Evolutionary conservation across 2,797 vertebrate species (phyloP), one percentile per base, ranked within the genome.

Genomic region (Oryzias dopingdopingensis): DNA sequence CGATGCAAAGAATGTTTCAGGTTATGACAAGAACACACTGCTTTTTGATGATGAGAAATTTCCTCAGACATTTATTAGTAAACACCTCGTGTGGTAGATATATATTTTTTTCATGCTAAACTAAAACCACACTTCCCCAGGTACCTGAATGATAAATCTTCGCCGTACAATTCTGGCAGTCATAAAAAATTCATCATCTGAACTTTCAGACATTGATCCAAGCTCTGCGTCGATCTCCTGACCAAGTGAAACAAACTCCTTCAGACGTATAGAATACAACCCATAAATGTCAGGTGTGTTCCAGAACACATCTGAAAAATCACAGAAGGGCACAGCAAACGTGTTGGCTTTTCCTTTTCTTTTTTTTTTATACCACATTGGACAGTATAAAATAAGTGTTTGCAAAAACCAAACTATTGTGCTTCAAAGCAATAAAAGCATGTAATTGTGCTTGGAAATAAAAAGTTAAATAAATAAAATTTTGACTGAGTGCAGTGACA

Each of bases 61-160:
- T 52, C 57, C 57, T 79, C 62, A 72, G 44, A 55, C 10, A 46
- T 20, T 46, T 51, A 49, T 62, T 24, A 70, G 16, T 42, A 18
- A 82, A 55, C 14, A 49, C 26, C 20, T 22, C 54, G 18, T 32
- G 41, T 42, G 53, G 44, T 81, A 50, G 13, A 59, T 12, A 50
- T 7, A 59, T 12, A 17, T 58, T 56, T 18, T 65, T 52, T 72
- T 20, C 70, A 72, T 76, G 56, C 71, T 72, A 4, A 42, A 47
- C 59, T 23, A 56, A 64, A 64, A 15, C 67, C 80, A 68, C 72
- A 71, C 66, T 67, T 45, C 29, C 50, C 56, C 42, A 62, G 70
- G 87, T 96, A 98, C 96, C 96, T 98, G 92, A 74, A 97, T 95
- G 75, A 97, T 88, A 86, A 97, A 90, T 75, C 94, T 94, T 60